Percentiles rank a stretch among this genome's conserved stretches.
Conservation (phyloP, 2,113 vertebrate species). For the Beaufortia kweichowensis region DNA sequence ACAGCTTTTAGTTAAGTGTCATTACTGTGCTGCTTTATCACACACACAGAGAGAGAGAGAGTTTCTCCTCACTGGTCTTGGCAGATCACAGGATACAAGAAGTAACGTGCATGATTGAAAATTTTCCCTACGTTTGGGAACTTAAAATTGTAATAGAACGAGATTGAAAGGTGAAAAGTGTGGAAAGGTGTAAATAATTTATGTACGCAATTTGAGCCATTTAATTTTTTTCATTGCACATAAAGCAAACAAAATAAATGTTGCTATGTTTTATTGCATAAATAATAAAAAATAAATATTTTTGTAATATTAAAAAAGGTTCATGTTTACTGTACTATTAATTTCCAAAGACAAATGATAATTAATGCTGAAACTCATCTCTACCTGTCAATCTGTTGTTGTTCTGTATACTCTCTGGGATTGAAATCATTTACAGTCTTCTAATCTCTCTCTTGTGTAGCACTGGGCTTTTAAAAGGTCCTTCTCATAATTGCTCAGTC, state of each 20-base stretch:
- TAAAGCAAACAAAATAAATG: neutral
- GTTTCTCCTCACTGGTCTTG: neutral
- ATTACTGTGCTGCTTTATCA: slow-evolving; percentile 35
- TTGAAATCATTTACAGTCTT: slow-evolving; percentile 13
- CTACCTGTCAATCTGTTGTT: neutral
- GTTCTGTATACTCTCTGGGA: slow-evolving; percentile 4
- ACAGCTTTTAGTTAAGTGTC: slow-evolving; percentile 10
- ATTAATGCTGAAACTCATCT: slow-evolving; percentile 9
- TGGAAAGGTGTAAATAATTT: too few species aligned
- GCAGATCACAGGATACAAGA: neutral
- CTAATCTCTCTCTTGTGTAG: neutral
- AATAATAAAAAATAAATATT: neutral
- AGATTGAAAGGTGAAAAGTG: too few species aligned
- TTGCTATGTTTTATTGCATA: neutral
- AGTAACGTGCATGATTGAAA: neutral
- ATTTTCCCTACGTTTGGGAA: too few species aligned
- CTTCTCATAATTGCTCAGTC: slow-evolving; percentile 47
- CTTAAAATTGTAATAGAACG: too few species aligned
- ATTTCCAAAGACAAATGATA: slow-evolving; percentile 23
- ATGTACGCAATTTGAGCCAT: neutral
- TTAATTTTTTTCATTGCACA: neutral
- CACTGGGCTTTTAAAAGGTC: slow-evolving; percentile 31
- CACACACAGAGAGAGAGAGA: neutral
- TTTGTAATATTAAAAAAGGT: neutral
- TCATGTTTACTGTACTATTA: neutral